Base-by-base conservation (phyloP, 1,140 invertebrate species). In the Bombus vancouverensis region DNA sequence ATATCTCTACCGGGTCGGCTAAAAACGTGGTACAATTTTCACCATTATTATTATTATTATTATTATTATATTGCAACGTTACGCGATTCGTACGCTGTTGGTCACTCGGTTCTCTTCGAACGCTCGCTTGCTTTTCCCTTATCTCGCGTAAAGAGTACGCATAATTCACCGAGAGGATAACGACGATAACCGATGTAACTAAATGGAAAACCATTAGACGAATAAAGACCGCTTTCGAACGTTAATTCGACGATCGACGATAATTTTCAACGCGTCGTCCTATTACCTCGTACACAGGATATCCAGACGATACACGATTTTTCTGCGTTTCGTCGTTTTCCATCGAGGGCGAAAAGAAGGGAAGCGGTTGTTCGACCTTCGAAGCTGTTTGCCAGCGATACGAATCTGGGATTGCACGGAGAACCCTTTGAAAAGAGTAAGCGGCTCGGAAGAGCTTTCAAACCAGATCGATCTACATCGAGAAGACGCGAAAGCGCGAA, bases 401-500 rank as follows among this genome's bases (percentile, higher is more conserved):
- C 44, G 44, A n/a, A 81, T 81, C 79, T 39, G 34, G 28, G 32
- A 62, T 62, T 37, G 39, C 42, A 10, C 66, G 32, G 42, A 22
- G 73, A 76, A 68, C 34, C 28, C 18, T 39, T n/a, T 71, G 75
- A 74, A 65, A 72, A 79, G 75, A 62, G 68, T 71, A 72, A 47
- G 39, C 66, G 66, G 25, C 70, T 65, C 53, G 39, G 76, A 72
- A 53, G 68, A 79, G 42, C 42, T 47, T 82, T 71, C 82, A 28
- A 70, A n/a, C 25, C 44, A 28, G 76, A 85, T 62, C 83, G 66
- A 85, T 85, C 72, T 18, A 39, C 59, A 81, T 81, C 70, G 77
- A 28, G 32, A 80, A 65, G 76, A 80, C 77, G 39, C 2, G 25
- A 57, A 28, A 68, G 32, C 75, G 44, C 70, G 68, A 81, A 73